Conservation (phyloP, 2,113 vertebrate species). For the Rhadina sibilatrix region DNA sequence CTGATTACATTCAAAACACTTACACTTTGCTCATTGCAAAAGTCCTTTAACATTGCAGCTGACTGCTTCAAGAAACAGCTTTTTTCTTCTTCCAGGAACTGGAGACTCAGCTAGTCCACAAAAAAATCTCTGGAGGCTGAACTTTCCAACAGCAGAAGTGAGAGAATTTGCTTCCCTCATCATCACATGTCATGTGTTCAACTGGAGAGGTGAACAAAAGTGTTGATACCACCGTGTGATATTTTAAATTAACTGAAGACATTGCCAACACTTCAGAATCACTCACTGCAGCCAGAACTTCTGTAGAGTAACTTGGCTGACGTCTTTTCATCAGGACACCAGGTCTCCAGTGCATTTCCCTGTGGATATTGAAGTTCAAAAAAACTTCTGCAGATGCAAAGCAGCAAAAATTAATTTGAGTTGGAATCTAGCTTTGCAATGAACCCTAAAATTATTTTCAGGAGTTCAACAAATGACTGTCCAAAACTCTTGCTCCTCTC, state of each 20-base stretch:
- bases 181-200: not conserved
- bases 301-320: not conserved
- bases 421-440: not conserved
- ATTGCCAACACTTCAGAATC: not conserved
- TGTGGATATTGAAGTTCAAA: not conserved
- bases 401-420: not conserved
- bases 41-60: not conserved
- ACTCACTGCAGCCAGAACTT: not conserved
- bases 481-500: not conserved
- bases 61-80: not conserved
- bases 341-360: not conserved
- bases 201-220: not conserved
- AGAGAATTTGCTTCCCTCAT: not conserved
- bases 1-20: not conserved
- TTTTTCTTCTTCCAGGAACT: not conserved
- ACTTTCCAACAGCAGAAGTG: not conserved
- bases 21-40: not conserved
- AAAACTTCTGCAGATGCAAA: not conserved
- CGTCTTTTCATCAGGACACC: not conserved
- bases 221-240: not conserved
- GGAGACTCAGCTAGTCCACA: not conserved
- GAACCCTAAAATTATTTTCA: not conserved
- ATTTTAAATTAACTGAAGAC: not conserved
- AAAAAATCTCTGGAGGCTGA: not conserved
- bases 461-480: not conserved